These are phyloP conservation scores for Epicampocera succincta DNA, from an alignment of 2,888 invertebrate genomes.

Conservation along the genomic window DNA sequence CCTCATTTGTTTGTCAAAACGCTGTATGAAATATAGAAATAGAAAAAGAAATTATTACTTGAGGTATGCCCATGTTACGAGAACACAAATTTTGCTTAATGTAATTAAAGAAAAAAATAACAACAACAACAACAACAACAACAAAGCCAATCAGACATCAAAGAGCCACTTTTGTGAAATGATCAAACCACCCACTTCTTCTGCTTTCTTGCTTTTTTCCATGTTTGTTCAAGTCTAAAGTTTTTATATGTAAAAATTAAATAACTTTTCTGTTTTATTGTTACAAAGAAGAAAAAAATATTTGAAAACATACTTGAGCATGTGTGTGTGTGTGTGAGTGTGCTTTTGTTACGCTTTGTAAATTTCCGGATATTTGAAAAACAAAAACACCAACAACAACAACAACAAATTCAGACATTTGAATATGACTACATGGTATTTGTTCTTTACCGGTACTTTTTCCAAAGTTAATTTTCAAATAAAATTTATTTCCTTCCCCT, in stretches of 20 bases:
- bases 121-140: background rate
- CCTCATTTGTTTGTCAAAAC: slow-evolving; percentile 22
- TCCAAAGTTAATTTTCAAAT: slow-evolving; percentile 36
- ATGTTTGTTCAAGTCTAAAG: slow-evolving; percentile 7
- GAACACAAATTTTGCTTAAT: background rate
- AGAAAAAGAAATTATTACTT: slow-evolving; percentile 32
- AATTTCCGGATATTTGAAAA: slow-evolving; percentile 57
- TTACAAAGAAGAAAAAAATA: slow-evolving; percentile 1
- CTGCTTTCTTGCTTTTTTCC: background rate
- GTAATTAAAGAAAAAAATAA: background rate
- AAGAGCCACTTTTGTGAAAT: slow-evolving; percentile 37
- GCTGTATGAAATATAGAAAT: slow-evolving; percentile 23
- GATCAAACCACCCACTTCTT: slow-evolving; percentile 30
- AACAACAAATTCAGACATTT: background rate
- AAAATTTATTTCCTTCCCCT: slow-evolving; percentile 36
- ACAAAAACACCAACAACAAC: too few species aligned
- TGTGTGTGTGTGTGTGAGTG: background rate
- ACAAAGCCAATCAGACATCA: slow-evolving; percentile 35
- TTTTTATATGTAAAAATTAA: slow-evolving; percentile 4
- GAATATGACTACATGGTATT: background rate
- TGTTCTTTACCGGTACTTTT: slow-evolving; percentile 34
- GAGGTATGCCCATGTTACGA: slow-evolving; percentile 33
- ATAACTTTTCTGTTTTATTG: background rate
- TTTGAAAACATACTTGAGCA: slow-evolving; percentile 8
- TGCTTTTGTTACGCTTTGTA: slow-evolving; percentile 58